Percentiles rank a stretch among this genome's conserved stretches.
phyloP scores from a whole-genome alignment of 2,888 invertebrate species.

The Amiota communis region DNA sequence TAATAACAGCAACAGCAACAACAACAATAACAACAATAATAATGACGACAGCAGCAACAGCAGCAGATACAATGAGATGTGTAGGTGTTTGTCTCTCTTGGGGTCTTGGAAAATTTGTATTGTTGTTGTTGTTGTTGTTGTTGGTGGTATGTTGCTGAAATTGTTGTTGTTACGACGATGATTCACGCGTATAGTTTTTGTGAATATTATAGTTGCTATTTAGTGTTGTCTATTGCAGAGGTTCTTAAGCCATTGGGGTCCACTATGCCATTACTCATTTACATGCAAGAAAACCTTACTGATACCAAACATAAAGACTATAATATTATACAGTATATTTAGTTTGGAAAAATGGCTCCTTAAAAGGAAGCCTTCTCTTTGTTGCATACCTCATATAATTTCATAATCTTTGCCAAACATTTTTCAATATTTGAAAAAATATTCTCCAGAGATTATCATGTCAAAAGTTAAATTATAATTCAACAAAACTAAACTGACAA shows the following conservation, averaged over 20 bases:
- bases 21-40: not conserved
- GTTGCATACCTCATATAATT: too few relatives aligned
- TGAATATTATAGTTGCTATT: conserved; percentile 38
- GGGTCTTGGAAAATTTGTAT: not conserved
- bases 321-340: too few relatives aligned
- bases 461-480: too few relatives aligned
- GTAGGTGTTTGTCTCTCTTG: conserved; percentile 14
- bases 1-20: not conserved
- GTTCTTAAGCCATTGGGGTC: too few relatives aligned
- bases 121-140: conserved; percentile 32
- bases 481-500: too few relatives aligned
- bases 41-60: not conserved
- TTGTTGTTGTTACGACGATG: conserved; percentile 48
- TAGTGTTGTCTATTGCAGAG: conserved; percentile 38
- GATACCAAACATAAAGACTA: too few relatives aligned
- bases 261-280: too few relatives aligned
- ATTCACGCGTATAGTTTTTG: conserved; percentile 55
- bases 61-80: not conserved
- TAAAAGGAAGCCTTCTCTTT: too few relatives aligned
- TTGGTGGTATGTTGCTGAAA: conserved; percentile 36
- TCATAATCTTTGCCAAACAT: too few relatives aligned
- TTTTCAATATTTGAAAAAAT: conserved; percentile 28
- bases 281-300: too few relatives aligned
- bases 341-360: too few relatives aligned
- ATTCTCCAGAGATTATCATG: too few relatives aligned